A percentile compares a stretch with the other conserved stretches of the same genome.
Evolutionary conservation across 2,888 invertebrate species (phyloP).

Genomic region (Heliconius hortense): DNA sequence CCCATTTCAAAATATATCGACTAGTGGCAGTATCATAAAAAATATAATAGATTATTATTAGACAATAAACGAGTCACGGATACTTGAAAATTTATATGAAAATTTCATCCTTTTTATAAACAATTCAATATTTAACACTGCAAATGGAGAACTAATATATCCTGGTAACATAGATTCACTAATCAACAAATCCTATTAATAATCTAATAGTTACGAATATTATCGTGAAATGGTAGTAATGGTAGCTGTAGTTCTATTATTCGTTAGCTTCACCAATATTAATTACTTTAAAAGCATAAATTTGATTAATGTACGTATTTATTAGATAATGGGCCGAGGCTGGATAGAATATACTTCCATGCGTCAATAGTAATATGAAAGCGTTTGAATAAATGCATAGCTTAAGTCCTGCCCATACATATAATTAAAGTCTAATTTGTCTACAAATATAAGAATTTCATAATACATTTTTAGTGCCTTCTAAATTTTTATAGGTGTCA

Average conservation of each 20-base stretch:
- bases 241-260: constrained; percentile 18
- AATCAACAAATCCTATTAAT: constrained; percentile 33
- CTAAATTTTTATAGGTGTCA: constrained; percentile 68
- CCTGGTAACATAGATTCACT: constrained; percentile 34
- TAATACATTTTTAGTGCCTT: constrained; percentile 66
- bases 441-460: constrained; percentile 56
- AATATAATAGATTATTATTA: constrained; percentile 16
- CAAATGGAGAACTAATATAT: constrained; percentile 58
- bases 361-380: constrained; percentile 29
- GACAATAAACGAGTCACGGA: background rate
- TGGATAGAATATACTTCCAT: constrained; percentile 28
- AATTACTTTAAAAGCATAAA: constrained; percentile 30
- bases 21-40: constrained; percentile 17
- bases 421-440: constrained; percentile 37
- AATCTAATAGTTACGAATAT: constrained; percentile 29
- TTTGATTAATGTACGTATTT: constrained; percentile 21
- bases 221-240: constrained; percentile 34
- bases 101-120: constrained; percentile 38
- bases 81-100: constrained; percentile 35
- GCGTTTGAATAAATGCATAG: constrained; percentile 29
- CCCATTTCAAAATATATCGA: constrained; percentile 1
- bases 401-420: constrained; percentile 19
- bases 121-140: constrained; percentile 36
- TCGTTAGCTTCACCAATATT: constrained; percentile 21
- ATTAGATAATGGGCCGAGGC: constrained; percentile 28